Base-by-base conservation (phyloP, 2,888 invertebrate genomes). In the Malthinus flaveolus region DNA sequence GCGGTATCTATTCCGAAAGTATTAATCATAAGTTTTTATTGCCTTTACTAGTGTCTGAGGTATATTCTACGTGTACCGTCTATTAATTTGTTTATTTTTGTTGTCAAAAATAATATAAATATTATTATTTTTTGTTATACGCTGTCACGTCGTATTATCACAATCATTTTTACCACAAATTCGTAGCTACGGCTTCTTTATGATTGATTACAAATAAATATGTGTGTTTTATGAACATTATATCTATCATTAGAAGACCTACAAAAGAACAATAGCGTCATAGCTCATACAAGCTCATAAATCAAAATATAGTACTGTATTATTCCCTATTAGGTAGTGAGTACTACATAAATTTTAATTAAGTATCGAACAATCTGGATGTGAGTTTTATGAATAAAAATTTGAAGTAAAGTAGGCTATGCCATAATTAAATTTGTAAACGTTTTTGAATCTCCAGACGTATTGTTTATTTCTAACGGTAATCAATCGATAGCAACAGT, bases 1-100 rank as follows among this genome's bases (percentile, higher is more conserved):
- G 55, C 55, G 51, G 57, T 61, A 53, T 54, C 62, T 48, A 47
- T 48, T 60, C 57, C 36, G 48, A 50, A 45, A 44, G 42, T 49
- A 63, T 63, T 50, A 60, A 63, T 63, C 60, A 58, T 55, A 49
- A 49, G 33, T 62, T 59, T 62, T 59, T 58, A 50, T 60, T 51
- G 36, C 34, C 45, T 51, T 59, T 42, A 5, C 39, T 9, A 42
- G 39, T 42, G 39, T 42, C 15, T 42, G 15, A n/a, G 13, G 23
- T 42, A 11, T 42, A 9, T 5, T 23, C 23, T 23, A 23, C 12
- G 39, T 46, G 36, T 49, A 59, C 49, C 48, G 45, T 49, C 13
- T 45, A 49, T 49, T 46, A 54, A 53, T 58, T 47, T 58, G 54
- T 59, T 59, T 59, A 50, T 59, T 59, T 59, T 48, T 36, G 46